Evolutionary conservation across 2,113 vertebrate genomes (phyloP).

Genomic region (Oncorhynchus keta): DNA sequence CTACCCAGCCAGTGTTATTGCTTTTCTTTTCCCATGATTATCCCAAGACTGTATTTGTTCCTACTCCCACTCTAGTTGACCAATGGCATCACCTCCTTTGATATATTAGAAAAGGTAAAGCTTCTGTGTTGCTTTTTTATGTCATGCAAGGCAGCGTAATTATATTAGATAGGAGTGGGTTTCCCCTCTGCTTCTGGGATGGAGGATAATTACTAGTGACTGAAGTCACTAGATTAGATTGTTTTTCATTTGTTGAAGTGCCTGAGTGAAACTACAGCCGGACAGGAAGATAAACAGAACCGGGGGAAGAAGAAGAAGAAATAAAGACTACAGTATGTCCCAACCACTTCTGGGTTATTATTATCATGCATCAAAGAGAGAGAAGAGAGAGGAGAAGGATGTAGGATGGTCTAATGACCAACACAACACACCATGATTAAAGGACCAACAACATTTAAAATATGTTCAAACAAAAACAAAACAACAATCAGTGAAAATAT

Average conservation of each 20-base stretch:
- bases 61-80: conserved; percentile 41
- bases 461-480: neutral
- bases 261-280: conserved; percentile 33
- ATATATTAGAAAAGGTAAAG: conserved; percentile 47
- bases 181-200: conserved; percentile 65
- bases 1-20: conserved; percentile 30
- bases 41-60: conserved; percentile 43
- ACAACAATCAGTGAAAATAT: no score
- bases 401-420: neutral
- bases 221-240: conserved; percentile 53
- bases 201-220: conserved; percentile 68
- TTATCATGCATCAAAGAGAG: conserved; percentile 8
- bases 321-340: conserved; percentile 9
- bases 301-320: conserved; percentile 8
- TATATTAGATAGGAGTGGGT: conserved; percentile 69
- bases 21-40: conserved; percentile 61
- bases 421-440: neutral
- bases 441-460: no score
- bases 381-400: neutral
- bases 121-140: conserved; percentile 64
- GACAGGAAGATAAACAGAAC: neutral
- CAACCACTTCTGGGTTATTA: neutral
- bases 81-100: conserved; percentile 37
- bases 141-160: conserved; percentile 66
- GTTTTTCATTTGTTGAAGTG: conserved; percentile 49